Conservation (phyloP, 2,888 invertebrate species). For the Stenodema calcarata region DNA sequence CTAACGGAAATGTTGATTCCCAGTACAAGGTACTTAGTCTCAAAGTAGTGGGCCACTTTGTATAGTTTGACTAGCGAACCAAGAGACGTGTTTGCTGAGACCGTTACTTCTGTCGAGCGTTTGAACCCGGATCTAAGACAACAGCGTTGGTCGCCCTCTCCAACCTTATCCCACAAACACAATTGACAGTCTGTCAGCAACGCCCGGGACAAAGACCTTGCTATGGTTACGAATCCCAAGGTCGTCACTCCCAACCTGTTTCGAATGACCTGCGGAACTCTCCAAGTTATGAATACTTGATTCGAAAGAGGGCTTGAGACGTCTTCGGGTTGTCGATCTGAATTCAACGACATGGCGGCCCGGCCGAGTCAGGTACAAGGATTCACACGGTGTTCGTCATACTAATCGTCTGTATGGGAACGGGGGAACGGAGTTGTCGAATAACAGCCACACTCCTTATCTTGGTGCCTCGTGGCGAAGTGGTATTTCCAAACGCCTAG, state of each 20-base stretch:
- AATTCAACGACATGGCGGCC: background rate
- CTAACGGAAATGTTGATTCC: too few relatives aligned
- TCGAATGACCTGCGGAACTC: slow-evolving; percentile 5
- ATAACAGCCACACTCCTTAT: background rate
- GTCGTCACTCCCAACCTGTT: slow-evolving; percentile 17
- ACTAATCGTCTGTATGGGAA: background rate
- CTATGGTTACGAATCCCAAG: slow-evolving; percentile 31
- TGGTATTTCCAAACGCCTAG: too few relatives aligned
- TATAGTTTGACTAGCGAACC: too few relatives aligned
- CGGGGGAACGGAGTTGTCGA: background rate
- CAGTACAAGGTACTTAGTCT: too few relatives aligned
- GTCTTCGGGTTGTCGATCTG: background rate
- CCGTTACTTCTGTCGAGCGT: background rate
- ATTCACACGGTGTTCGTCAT: slow-evolving; percentile 23
- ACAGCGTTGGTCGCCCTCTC: background rate
- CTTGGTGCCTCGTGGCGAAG: background rate
- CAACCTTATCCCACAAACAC: background rate
- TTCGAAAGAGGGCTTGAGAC: background rate
- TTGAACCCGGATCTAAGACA: slow-evolving; percentile 42
- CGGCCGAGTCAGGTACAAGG: background rate
- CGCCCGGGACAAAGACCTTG: slow-evolving; percentile 34
- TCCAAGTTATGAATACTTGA: slow-evolving; percentile 21
- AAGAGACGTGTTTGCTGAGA: background rate
- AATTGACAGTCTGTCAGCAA: slow-evolving; percentile 17
- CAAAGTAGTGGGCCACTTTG: too few relatives aligned